Base-by-base conservation (phyloP, 2,888 invertebrate genomes). In the Automeris io region DNA sequence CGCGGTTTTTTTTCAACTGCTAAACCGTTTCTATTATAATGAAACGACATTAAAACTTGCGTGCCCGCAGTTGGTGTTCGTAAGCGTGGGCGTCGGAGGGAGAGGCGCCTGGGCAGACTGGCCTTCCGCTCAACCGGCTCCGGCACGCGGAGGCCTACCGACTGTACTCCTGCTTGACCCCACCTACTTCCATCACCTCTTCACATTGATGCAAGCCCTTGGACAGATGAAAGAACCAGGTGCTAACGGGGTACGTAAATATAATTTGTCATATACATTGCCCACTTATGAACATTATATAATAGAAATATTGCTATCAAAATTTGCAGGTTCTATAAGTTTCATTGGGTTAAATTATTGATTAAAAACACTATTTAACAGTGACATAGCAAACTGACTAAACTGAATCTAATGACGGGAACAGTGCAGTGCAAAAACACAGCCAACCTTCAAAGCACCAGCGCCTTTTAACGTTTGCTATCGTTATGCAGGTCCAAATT, bases 151-250 rank as follows among this genome's bases (percentile, higher is more conserved):
- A 42, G 92, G 93, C 7, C 86, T 97, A 31, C 97, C 97, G 0
- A 96, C 96, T 8, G 87, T 96, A 39, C 77, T 97, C 9, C 83
- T 98, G 5, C 86, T 97, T 22, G 92, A 94, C 66, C 93, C 96
- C 6, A 92, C 92, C 36, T 95, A 96, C 82, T 97, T 97, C 76
- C 94, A 96, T 64, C 95, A 96, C 53, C 88, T 98, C 2, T 96
- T 97, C 76, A 92, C 92, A 22, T 85, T 97, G 25, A 95, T 97
- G 94, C 94, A 96, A 66, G 95, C 94, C 1, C 82, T 98, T 12
- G 95, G 96, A 33, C 92, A 93, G 54, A 94, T 96, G 91, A 94
- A 93, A 67, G 92, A 94, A 9, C 89, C 91, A 1, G 90, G 92
- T 0, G 91, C 93, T 59, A 91, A 89, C 45, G 92, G 92, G 47